Base-by-base conservation (phyloP, 2,888 invertebrate species). In the Drosophila suboccidentalis region DNA sequence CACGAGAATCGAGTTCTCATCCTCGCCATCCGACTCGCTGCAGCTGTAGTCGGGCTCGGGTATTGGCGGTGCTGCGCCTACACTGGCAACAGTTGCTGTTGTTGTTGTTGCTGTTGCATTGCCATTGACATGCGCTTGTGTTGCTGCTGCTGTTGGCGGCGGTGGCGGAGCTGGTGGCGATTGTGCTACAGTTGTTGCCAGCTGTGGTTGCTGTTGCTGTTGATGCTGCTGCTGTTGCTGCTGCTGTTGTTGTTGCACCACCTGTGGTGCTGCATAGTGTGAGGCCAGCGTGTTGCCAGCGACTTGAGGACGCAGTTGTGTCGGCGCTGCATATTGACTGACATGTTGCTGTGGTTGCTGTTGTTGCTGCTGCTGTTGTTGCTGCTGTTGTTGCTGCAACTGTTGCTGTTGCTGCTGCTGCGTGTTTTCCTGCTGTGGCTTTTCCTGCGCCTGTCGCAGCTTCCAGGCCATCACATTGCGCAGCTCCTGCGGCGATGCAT, bases 41-140 rank as follows among this genome's bases (percentile, higher is more conserved):
- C 97, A 95, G 92, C 97, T 97, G 93, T 97, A 97, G 92, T 97
- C 97, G 0, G 97, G 97, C 90, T 97, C 97, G 0, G 97, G 97
- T 81, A 97, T 97, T n/a, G 97, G 96, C 9, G 97, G 96, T 1
- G 94, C 95, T 10, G 90, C 87, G 11, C 89, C 83, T 41, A 77
- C 73, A 49, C 79, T 71, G 19, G 78, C 63, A 70, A 73, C 81
- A 73, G 78, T 66, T 74, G 73, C 66, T 84, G 75, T 34, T n/a
- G 32, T 64, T 10, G 17, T 29, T 36, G 46, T 57, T 71, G 47
- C 68, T 17, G 10, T 26, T 22, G n/a, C 32, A 44, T 41, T 68
- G 11, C n/a, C 39, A 49, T 64, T 71, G 53, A 62, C 47, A 53
- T 63, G 70, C 9, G 63, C 15, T 26, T 69, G 60, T 26, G 50